These are phyloP conservation scores for Helogale parvula DNA, from an alignment of 2,113 vertebrate species.

Conservation along the genomic window DNA sequence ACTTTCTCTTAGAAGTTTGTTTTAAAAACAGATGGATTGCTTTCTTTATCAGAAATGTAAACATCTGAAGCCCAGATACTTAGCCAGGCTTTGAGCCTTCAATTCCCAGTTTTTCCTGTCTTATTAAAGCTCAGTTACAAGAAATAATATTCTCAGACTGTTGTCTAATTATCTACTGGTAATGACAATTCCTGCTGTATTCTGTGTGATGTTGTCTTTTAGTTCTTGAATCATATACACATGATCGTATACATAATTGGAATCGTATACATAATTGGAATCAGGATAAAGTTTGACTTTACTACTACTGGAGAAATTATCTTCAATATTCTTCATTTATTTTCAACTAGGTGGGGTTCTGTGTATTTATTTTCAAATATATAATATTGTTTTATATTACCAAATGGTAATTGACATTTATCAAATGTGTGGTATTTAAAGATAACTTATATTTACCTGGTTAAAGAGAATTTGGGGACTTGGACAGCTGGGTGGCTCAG, in stretches of 20 bases:
- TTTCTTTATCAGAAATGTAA: conserved; percentile 7
- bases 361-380: not conserved
- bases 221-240: not conserved
- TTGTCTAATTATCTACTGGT: not conserved
- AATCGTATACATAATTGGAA: not conserved
- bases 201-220: not conserved
- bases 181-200: not conserved
- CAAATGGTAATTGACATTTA: not conserved
- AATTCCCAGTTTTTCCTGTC: not conserved
- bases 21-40: not conserved
- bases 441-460: not conserved
- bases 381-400: not conserved
- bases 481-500: no score
- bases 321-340: not conserved
- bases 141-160: not conserved
- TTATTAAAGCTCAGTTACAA: not conserved
- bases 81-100: not conserved
- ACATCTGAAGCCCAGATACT: not conserved
- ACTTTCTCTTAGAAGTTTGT: not conserved
- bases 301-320: not conserved
- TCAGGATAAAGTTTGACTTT: not conserved
- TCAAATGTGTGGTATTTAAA: not conserved
- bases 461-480: not conserved
- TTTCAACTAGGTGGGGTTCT: not conserved
- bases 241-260: not conserved